Percentiles rank a stretch among this genome's conserved stretches.
These are phyloP conservation scores for Agrochola lychnidis DNA, from an alignment of 2,888 invertebrate genomes.

Conservation along the genomic window DNA sequence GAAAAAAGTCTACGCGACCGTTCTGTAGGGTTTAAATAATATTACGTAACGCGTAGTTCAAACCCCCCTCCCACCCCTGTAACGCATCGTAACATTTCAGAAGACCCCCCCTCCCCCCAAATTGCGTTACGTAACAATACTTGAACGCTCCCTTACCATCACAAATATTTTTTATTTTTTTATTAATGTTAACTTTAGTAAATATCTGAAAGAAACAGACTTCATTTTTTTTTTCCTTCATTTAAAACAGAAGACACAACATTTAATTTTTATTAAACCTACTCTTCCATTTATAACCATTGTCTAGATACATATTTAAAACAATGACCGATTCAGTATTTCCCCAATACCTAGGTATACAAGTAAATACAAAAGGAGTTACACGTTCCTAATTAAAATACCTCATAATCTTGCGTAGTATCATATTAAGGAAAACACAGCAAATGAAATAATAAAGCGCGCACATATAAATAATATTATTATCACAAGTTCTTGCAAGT, in stretches of 20 bases:
- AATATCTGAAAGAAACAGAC: neutral
- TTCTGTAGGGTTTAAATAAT: too few relatives aligned
- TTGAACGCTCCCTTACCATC: too few relatives aligned
- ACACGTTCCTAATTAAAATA: constrained; percentile 58
- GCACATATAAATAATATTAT: constrained; percentile 35
- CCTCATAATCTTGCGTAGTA: constrained; percentile 56
- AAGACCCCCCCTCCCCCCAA: too few relatives aligned
- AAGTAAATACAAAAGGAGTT: constrained; percentile 43
- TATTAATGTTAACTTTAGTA: neutral
- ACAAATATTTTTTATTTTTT: too few relatives aligned
- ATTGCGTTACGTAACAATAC: too few relatives aligned
- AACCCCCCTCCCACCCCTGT: too few relatives aligned
- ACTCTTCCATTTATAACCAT: constrained; percentile 12
- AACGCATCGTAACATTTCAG: too few relatives aligned
- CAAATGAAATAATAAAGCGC: constrained; percentile 31
- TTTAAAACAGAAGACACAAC: neutral
- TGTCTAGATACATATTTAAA: constrained; percentile 26
- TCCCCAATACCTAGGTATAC: constrained; percentile 49
- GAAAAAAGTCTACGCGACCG: too few relatives aligned
- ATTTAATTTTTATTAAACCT: neutral
- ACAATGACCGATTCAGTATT: constrained; percentile 33
- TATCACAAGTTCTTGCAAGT: constrained; percentile 54
- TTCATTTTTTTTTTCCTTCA: neutral
- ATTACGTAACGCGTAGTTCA: too few relatives aligned
- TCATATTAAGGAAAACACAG: constrained; percentile 57